Evolutionary conservation across 2,113 vertebrate genomes (phyloP), one percentile per base, ranked within the genome.

Genomic region (Plecotus auritus): DNA sequence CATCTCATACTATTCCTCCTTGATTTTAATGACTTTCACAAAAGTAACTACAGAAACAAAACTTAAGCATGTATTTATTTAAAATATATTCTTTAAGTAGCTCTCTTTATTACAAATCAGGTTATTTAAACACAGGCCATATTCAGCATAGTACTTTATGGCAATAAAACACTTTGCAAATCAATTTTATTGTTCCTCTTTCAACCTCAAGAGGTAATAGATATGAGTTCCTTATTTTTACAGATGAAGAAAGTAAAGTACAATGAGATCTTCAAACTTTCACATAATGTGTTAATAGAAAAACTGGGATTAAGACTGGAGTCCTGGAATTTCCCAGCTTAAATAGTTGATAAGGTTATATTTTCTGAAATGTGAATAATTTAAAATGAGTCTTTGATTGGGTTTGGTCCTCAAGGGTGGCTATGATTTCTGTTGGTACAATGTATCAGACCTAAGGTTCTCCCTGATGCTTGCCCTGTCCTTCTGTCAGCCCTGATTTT

Each of bases 101-200:
- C 42, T 67, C n/a, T 88, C 17, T 94, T 92, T 85, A 93, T 82
- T 66, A 85, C 59, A 85, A 92, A 92, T 95, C 47, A 95, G 85
- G 40, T 54, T 90, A 90, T 96, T 97, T 91, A 92, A 93, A 96
- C 90, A 90, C 84, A 85, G 82, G 42, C 32, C 61, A 66, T 95
- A 88, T 96, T 96, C 82, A 95, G 74, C 88, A 83, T 66, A 90
- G 94, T 85, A 32, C 77, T 97, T 95, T 78, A 92, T 74, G 88
- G 69, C 92, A 93, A 92, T 96, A 96, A 97, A 97, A 95, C 88
- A 95, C 88, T 88, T 95, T 95, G 85, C 95, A 95, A 97, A 95
- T 96, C 94, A 93, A 47, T 85, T 96, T 97, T 88, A 96, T 96
- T 93, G 77, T 90, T 83, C 77, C 85, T 96, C 42, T 83, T 67